Evolutionary conservation across 2,888 invertebrate genomes (phyloP).

Genomic region (Apotomis betuletana): DNA sequence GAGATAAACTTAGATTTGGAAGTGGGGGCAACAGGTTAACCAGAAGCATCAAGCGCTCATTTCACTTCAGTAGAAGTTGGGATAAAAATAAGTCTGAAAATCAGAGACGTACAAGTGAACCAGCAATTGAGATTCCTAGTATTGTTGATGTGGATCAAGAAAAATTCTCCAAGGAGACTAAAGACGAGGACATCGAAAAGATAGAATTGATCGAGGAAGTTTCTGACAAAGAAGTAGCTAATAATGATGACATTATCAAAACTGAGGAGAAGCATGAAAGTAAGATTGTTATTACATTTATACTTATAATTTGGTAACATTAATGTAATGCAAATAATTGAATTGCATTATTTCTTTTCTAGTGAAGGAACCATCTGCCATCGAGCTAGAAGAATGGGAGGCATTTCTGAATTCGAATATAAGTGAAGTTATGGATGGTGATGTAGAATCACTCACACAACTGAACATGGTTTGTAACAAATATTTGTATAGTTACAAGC

Average conservation of each 20-base stretch:
- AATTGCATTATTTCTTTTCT: constrained; percentile 45
- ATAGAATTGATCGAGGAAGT: constrained; percentile 75
- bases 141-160: constrained; percentile 60
- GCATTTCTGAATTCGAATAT: constrained; percentile 92
- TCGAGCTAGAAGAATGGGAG: constrained; percentile 94
- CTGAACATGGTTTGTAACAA: constrained; percentile 83
- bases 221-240: constrained; percentile 69
- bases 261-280: constrained; percentile 68
- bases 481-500: too few relatives aligned
- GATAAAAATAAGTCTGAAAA: constrained; percentile 74
- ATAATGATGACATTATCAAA: constrained; percentile 68
- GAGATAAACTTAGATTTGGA: constrained; percentile 76
- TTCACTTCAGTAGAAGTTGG: constrained; percentile 77
- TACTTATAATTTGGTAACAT: constrained; percentile 10
- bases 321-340: constrained; percentile 11
- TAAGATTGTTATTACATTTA: constrained; percentile 46
- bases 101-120: constrained; percentile 76
- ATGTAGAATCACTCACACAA: constrained; percentile 89
- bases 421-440: constrained; percentile 91
- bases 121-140: constrained; percentile 66
- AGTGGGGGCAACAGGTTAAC: constrained; percentile 77
- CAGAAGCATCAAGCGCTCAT: constrained; percentile 78
- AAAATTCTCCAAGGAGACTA: constrained; percentile 72
- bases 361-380: constrained; percentile 84
- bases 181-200: constrained; percentile 75